Percentiles rank a stretch among this genome's conserved stretches.
phyloP scores from a whole-genome alignment of 2,113 vertebrate genomes.

The Zingel zingel region DNA sequence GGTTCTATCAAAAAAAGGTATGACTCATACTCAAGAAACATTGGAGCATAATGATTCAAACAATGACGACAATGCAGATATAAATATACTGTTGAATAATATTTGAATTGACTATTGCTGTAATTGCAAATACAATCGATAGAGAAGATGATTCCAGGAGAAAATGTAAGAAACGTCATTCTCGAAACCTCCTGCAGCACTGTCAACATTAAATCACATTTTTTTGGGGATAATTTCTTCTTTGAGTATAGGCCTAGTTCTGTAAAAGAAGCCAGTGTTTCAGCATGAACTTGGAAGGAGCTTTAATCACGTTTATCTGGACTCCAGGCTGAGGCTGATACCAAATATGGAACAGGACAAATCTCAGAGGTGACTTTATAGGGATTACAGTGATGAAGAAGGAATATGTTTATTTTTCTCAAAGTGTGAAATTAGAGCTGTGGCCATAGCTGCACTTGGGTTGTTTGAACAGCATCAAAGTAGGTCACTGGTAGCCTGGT shows the following conservation, averaged over 20 bases:
- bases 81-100: too few relatives aligned
- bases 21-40: slow-evolving; percentile 1
- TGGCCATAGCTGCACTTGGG: not conserved
- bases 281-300: not conserved
- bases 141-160: not conserved
- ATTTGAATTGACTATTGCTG: not conserved
- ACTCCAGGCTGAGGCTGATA: not conserved
- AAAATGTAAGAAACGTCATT: not conserved
- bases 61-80: not conserved
- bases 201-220: not conserved
- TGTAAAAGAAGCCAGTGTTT: not conserved
- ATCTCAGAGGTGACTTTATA: not conserved
- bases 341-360: not conserved
- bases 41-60: not conserved
- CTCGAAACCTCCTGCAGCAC: not conserved
- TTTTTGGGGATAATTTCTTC: not conserved
- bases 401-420: slow-evolving; percentile 41
- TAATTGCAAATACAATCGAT: not conserved
- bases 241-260: not conserved
- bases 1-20: not conserved
- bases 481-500: slow-evolving; percentile 40
- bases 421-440: slow-evolving; percentile 4
- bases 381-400: not conserved
- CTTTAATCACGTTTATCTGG: not conserved
- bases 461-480: slow-evolving; percentile 40